Conservation (phyloP, 2,888 invertebrate genomes). For the Andrena bucephala region DNA sequence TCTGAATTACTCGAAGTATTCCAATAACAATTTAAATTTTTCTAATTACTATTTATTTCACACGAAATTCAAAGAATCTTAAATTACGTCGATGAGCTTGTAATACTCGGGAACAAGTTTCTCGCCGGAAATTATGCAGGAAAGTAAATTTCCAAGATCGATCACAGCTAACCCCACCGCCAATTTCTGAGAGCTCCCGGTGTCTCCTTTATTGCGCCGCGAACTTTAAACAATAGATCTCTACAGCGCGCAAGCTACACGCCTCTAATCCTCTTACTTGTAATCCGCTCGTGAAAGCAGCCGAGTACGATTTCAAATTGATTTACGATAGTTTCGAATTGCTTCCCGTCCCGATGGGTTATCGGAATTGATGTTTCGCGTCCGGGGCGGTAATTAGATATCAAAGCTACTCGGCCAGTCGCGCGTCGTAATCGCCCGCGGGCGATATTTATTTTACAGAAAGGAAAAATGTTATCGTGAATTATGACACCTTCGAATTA, state of each 20-base stretch:
- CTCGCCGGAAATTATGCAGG: neutral
- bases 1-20: too few species aligned
- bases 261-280: conserved; percentile 52
- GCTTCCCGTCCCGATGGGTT: conserved; percentile 16
- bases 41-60: neutral
- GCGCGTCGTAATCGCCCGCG: neutral
- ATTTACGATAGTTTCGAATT: conserved; percentile 30
- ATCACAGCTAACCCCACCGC: neutral
- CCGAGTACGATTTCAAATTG: conserved; percentile 33
- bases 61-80: neutral
- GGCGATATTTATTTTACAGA: neutral
- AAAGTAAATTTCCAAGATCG: conserved; percentile 4
- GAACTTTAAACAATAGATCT: conserved; percentile 49
- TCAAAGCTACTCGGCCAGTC: neutral
- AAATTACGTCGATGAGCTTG: too few species aligned
- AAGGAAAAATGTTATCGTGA: conserved; percentile 1
- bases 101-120: neutral
- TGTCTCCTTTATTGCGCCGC: neutral
- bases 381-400: conserved; percentile 1
- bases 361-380: neutral
- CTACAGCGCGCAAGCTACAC: conserved; percentile 27
- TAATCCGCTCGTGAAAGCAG: conserved; percentile 40
- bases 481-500: conserved; percentile 23
- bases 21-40: neutral
- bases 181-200: neutral